Conservation (phyloP, 2,113 vertebrate genomes). For the Cisticola juncidis region DNA sequence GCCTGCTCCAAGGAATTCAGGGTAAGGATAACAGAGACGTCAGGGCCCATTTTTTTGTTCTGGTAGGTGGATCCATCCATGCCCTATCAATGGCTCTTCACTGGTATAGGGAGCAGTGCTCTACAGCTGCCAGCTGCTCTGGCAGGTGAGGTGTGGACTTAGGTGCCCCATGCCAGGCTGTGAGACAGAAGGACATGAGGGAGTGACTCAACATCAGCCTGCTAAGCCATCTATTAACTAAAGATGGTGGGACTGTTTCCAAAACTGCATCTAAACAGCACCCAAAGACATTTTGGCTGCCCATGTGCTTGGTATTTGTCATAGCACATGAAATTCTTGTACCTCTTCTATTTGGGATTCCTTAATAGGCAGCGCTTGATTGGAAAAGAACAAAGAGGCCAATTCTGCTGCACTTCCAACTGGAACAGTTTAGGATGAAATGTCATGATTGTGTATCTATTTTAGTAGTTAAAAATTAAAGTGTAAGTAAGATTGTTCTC, state of each 20-base stretch:
- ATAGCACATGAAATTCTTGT: not conserved
- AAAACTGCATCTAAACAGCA: not conserved
- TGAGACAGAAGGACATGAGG: not conserved
- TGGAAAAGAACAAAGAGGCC: not conserved
- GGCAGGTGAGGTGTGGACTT: not conserved
- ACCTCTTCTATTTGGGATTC: not conserved
- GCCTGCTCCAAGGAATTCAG: slow-evolving; percentile 5
- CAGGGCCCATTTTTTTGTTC: not conserved
- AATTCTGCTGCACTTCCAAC: not conserved
- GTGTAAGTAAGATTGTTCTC: not conserved
- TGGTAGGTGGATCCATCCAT: not conserved
- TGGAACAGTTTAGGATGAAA: not conserved
- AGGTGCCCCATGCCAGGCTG: not conserved
- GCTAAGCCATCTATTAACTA: not conserved
- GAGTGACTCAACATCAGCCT: not conserved
- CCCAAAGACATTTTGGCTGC: not conserved
- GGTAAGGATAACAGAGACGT: not conserved
- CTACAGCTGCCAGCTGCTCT: not conserved
- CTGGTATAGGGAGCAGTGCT: fast-evolving
- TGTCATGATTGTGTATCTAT: not conserved
- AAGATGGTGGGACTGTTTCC: not conserved
- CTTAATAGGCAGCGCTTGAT: fast-evolving
- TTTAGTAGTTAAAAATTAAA: not conserved
- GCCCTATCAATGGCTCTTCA: not conserved
- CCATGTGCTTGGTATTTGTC: not conserved